Evolutionary conservation across 2,797 vertebrate genomes (phyloP), one percentile per base, ranked within the genome.

Genomic region (Anguilla obscura): DNA sequence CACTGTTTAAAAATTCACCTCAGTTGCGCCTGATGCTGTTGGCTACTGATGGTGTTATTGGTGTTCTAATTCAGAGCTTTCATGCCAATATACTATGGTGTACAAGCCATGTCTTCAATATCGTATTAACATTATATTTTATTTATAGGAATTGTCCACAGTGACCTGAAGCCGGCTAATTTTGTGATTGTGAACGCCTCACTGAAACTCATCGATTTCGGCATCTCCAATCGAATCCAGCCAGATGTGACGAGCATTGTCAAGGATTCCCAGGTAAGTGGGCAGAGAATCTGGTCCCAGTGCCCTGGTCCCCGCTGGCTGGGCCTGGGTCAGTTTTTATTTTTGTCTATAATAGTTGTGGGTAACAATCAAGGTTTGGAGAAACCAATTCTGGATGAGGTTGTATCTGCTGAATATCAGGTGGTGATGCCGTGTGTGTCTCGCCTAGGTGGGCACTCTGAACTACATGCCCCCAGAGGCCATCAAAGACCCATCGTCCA

Each of bases 391-490:
- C 21, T 48, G 79, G 45, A 48, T 82, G 12, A 79, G 30, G 74
- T 5, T 79, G 74, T 74, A 36, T 18, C 2, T 45, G 24, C 10
- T 84, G 14, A n/a, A 1, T 27, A 30, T 54, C 24, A 88, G 82
- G 14, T n/a, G 45, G 24, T 88, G 56, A 86, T 54, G 7, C 30
- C 0, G 0, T 9, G 85, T 66, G 21, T 89, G 0, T 91, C 12
- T 76, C 84, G 85, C 52, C 66, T 94, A 99, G 98, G 97, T 98
- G 86, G 98, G 98, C 88, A 99, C 98, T n/a, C 92, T 99, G 92
- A 99, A 99, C 94, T 99, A 99, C 50, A 99, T 99, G 98, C 97
- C 98, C 14, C 98, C 98, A 1, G 98, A 99, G 93, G 97, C 97
- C 89, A 99, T 99, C 93, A 98, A 97, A 95, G 97, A 98, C 92